Conservation (phyloP, 2,888 invertebrate genomes). For the Drosophila monieri region DNA sequence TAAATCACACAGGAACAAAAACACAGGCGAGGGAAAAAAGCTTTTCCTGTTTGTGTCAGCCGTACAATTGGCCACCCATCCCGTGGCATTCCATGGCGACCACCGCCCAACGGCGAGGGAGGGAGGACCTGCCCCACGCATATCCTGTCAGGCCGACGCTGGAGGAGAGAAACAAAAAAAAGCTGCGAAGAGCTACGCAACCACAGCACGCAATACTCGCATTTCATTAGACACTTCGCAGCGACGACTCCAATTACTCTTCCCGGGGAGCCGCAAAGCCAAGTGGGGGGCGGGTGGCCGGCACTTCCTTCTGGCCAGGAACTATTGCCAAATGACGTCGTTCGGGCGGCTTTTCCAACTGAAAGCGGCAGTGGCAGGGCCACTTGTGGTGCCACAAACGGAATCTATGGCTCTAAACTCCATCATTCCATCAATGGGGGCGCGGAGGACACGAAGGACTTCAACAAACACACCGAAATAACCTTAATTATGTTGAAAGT, state of each 20-base stretch:
- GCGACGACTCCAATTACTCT: slow-evolving; percentile 79
- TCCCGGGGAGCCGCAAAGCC: slow-evolving; percentile 24
- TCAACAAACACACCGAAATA: neutral
- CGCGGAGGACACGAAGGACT: too few species aligned
- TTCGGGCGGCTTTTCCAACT: slow-evolving; percentile 5
- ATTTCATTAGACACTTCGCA: slow-evolving; percentile 80
- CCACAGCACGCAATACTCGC: slow-evolving; percentile 79
- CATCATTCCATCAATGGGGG: too few species aligned
- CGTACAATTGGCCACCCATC: slow-evolving; percentile 67
- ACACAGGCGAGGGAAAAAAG: slow-evolving; percentile 36
- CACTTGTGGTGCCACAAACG: neutral
- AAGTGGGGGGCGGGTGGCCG: too few species aligned
- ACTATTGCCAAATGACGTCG: slow-evolving; percentile 44
- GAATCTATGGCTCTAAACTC: too few species aligned
- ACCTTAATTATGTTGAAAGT: slow-evolving; percentile 1
- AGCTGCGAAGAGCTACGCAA: slow-evolving; percentile 63
- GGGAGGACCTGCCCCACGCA: slow-evolving; percentile 52
- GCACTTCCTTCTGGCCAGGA: slow-evolving; percentile 10
- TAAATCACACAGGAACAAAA: slow-evolving; percentile 68
- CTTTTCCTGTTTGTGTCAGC: slow-evolving; percentile 73
- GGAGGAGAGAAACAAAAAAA: slow-evolving; percentile 7
- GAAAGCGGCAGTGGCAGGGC: slow-evolving; percentile 17
- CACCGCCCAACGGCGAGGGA: neutral
- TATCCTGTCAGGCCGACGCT: slow-evolving; percentile 50
- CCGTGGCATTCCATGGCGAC: neutral